phyloP scores from a whole-genome alignment of 2,888 invertebrate genomes.

The Tortricodes alternella region DNA sequence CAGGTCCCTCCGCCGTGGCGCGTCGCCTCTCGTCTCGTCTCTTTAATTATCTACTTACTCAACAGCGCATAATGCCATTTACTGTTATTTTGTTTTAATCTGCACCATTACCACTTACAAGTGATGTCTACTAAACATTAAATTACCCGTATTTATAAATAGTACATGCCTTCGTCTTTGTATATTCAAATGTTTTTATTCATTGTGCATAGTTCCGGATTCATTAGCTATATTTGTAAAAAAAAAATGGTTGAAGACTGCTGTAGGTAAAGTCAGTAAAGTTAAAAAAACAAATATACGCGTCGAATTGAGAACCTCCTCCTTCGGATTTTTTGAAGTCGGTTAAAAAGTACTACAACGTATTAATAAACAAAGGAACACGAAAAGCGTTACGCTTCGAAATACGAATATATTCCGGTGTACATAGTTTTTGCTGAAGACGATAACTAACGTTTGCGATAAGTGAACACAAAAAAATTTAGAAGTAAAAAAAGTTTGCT shows the following conservation, averaged over 20 bases:
- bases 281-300: no score
- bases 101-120: not conserved
- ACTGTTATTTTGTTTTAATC: slow-evolving; percentile 7
- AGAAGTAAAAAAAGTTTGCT: not conserved
- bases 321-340: no score
- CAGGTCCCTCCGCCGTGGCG: slow-evolving; percentile 48
- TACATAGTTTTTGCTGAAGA: slow-evolving; percentile 17
- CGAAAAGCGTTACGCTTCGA: slow-evolving; percentile 27
- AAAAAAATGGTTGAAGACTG: not conserved
- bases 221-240: not conserved
- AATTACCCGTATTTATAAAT: not conserved
- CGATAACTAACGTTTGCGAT: slow-evolving; percentile 15
- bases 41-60: slow-evolving; percentile 43
- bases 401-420: slow-evolving; percentile 24
- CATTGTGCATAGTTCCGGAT: not conserved
- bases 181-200: not conserved
- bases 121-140: not conserved
- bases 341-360: no score
- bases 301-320: no score
- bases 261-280: no score
- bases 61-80: slow-evolving; percentile 10
- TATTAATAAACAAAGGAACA: slow-evolving; percentile 21
- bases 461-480: slow-evolving; percentile 10
- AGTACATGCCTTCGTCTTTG: not conserved
- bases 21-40: slow-evolving; percentile 40